Conservation (phyloP, 2,888 invertebrate genomes). For the Phortica okadai region DNA sequence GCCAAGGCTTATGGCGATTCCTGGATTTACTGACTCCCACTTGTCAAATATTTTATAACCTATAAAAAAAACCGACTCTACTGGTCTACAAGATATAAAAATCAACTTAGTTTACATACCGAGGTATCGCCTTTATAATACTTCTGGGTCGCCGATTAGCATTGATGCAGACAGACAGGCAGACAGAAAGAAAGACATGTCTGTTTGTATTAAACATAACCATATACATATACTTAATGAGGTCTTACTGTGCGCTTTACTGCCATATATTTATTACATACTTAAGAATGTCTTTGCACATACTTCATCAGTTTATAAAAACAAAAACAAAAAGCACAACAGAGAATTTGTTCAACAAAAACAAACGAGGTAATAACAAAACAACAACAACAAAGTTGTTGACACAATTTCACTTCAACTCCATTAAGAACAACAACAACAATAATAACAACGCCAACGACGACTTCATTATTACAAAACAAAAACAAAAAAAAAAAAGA, state of each 20-base stretch:
- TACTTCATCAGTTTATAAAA: neutral
- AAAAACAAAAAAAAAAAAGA: constrained; percentile 35
- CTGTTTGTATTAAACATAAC: too few relatives aligned
- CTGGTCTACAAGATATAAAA: too few relatives aligned
- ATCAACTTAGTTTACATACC: too few relatives aligned
- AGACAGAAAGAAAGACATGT: too few relatives aligned
- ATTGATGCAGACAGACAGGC: neutral
- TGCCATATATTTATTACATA: too few relatives aligned
- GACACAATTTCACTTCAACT: constrained; percentile 68
- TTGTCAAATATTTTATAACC: too few relatives aligned
- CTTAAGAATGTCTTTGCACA: neutral
- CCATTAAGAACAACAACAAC: constrained; percentile 39
- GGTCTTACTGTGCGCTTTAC: too few relatives aligned
- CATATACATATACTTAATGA: too few relatives aligned
- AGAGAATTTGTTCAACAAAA: neutral
- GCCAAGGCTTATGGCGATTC: too few relatives aligned
- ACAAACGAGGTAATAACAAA: neutral
- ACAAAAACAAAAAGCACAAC: neutral
- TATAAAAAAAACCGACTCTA: too few relatives aligned
- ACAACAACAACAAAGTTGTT: constrained; percentile 57
- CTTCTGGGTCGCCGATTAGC: neutral
- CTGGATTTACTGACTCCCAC: too few relatives aligned
- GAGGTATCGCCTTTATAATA: too few relatives aligned
- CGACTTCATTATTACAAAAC: constrained; percentile 32
- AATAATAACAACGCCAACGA: constrained; percentile 39